Evolutionary conservation across 30 jellyfish, hydroid and myxozoan species (phyloP).

Genomic region (Cassiopea xamachana): DNA sequence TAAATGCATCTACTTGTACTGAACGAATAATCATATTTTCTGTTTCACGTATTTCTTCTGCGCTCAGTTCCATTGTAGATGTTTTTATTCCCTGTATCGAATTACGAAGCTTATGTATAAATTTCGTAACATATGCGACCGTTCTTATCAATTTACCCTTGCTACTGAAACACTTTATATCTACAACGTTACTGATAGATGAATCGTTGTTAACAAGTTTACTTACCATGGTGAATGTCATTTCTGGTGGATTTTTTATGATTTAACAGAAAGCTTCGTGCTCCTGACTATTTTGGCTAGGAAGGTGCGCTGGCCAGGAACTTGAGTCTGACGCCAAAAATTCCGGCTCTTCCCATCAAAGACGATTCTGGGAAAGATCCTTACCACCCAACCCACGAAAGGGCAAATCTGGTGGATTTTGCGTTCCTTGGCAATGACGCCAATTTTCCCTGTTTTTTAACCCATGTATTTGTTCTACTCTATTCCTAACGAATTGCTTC

Average conservation of each 20-base stretch:
- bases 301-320: conserved; percentile 8
- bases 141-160: not conserved
- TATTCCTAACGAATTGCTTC: not conserved
- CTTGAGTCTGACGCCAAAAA: not conserved
- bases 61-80: not conserved
- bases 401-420: conserved; percentile 43
- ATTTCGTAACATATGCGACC: not conserved
- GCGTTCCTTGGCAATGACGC: conserved; percentile 40
- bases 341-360: conserved; percentile 48
- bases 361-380: conserved; percentile 17
- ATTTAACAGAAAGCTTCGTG: not conserved
- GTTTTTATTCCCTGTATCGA: not conserved
- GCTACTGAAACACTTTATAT: not conserved
- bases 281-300: not conserved
- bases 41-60: not conserved
- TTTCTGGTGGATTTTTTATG: conserved; percentile 14
- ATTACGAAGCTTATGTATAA: not conserved
- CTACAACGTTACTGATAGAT: conserved; percentile 4
- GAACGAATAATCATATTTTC: conserved; percentile 11
- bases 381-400: conserved; percentile 42
- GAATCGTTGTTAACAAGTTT: not conserved
- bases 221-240: not conserved
- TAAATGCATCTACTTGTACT: not conserved
- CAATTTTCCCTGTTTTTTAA: conserved; percentile 2
- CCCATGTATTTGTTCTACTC: conserved; percentile 20